These are phyloP conservation scores for Pterobdella sp. DNA, from an alignment of 2,888 invertebrate genomes.

Conservation along the genomic window DNA sequence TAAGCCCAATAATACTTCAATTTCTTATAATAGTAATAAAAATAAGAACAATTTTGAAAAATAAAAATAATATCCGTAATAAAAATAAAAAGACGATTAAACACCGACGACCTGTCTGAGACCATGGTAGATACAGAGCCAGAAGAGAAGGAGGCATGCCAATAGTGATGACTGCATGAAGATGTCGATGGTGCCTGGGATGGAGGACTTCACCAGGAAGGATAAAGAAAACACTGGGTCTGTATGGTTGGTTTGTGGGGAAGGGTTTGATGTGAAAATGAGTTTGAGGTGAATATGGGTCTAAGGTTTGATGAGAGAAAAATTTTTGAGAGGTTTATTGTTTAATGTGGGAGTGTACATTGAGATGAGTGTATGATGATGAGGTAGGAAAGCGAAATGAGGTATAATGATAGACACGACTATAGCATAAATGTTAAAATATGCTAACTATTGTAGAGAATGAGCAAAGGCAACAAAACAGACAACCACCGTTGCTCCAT, in stretches of 20 bases:
- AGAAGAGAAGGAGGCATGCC: constrained; percentile 76
- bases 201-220: constrained; percentile 76
- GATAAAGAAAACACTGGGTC: constrained; percentile 88
- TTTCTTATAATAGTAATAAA: no score
- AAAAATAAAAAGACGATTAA: not conserved
- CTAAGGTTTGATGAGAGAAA: no score
- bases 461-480: constrained; percentile 71
- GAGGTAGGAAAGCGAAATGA: no score
- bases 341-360: no score
- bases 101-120: constrained; percentile 66
- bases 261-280: no score
- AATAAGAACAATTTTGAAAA: no score
- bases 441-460: constrained; percentile 79
- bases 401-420: no score
- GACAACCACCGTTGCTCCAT: constrained; percentile 96
- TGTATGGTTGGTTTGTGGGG: no score
- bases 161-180: constrained; percentile 82
- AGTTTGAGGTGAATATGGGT: no score
- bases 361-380: no score
- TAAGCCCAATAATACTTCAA: no score
- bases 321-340: no score
- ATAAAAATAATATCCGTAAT: not conserved
- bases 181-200: constrained; percentile 85
- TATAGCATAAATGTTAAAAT: not conserved
- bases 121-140: constrained; percentile 92